A percentile compares a stretch with the other conserved stretches of the same genome.
Conservation (phyloP, 1,140 invertebrate species). For the Drosophila obscura region DNA sequence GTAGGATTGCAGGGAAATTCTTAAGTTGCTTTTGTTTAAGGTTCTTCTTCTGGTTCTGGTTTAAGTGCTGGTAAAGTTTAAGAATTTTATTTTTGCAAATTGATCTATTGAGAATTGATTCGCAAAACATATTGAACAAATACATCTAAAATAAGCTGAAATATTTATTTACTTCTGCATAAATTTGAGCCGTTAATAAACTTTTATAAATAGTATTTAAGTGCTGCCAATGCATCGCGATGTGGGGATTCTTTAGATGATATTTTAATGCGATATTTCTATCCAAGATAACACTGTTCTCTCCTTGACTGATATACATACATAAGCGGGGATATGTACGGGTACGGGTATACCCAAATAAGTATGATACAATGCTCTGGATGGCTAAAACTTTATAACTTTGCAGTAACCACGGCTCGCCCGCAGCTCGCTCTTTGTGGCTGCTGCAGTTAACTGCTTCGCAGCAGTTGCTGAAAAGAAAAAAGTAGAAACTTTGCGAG, state of each 20-base stretch:
- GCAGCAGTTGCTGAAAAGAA: conserved; percentile 7
- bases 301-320: conserved; percentile 1
- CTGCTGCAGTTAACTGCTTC: conserved; percentile 54
- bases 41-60: background rate
- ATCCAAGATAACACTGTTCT: too few relatives aligned
- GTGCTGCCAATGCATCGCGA: too few relatives aligned
- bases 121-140: too few relatives aligned
- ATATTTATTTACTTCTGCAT: too few relatives aligned
- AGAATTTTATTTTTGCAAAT: background rate
- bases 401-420: background rate
- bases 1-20: conserved; percentile 1
- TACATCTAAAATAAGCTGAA: too few relatives aligned
- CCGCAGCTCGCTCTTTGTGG: background rate
- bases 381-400: conserved; percentile 72
- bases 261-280: too few relatives aligned
- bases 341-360: background rate
- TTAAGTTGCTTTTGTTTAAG: conserved; percentile 5
- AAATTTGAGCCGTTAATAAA: too few relatives aligned
- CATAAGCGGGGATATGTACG: too few relatives aligned
- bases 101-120: too few relatives aligned
- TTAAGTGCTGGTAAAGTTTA: conserved; percentile 1
- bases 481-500: conserved; percentile 34
- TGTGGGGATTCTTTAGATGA: too few relatives aligned
- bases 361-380: conserved; percentile 36
- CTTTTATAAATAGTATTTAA: too few relatives aligned